Evolutionary conservation across 1,140 invertebrate genomes (phyloP), one percentile per base, ranked within the genome.

Genomic region (Cotesia glomerata): DNA sequence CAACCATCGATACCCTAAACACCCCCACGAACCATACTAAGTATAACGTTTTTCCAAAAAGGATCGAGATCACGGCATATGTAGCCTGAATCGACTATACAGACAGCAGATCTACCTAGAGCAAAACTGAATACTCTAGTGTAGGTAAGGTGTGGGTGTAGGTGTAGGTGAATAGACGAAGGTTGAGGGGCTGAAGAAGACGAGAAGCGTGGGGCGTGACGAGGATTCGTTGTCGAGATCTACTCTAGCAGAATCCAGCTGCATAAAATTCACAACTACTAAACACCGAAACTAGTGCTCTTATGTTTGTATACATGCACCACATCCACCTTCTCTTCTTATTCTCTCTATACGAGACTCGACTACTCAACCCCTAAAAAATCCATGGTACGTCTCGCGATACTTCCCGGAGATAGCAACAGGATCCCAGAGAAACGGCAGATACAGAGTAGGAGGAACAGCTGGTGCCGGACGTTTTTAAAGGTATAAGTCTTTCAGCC

Each of bases 171-270:
- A 35, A 67, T 36, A 51, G 52, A 11, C 35, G 9, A 35, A 26
- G 18, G 14, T 16, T 59, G 34, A 58, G 39, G 13, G 35, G 8
- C 13, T 16, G 18, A 18, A 45, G 65, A 67, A 52, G 65, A 54
- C 45, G 65, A 67, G 32, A 67, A 67, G 36, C 16, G 64, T 67
- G 54, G 65, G 73, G 73, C 73, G 73, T 74, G 73, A 74, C 69
- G 26, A 26, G 26, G 26, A 26, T 26, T 26, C 1, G 26, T 26
- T 26, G 26, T 26, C 35, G 52, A 52, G 56, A 71, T 68, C 71
- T 74, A 71, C 68, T 49, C 69, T 36, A 63, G 69, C 73, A 68
- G 4, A 65, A 74, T 71, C 73, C 73, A 74, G 69, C 69, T 71
- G 69, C 64, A 45, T 26, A 26, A 26, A 3, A 26, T 26, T 26